These are phyloP conservation scores for Brenthis ino DNA, from an alignment of 2,888 invertebrate species.

Conservation along the genomic window DNA sequence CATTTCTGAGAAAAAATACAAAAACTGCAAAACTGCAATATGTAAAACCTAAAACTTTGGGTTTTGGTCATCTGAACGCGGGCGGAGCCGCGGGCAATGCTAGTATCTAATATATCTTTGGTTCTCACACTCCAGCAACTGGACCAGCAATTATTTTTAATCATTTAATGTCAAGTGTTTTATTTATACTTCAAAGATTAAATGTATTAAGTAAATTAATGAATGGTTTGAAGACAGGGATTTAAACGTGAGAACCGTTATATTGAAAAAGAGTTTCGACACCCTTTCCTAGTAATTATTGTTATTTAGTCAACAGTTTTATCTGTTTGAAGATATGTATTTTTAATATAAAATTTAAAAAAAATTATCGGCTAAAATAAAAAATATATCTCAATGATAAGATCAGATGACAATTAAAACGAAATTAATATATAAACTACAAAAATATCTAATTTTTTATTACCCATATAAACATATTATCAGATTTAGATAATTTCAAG, in stretches of 20 bases:
- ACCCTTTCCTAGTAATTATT: too few relatives aligned
- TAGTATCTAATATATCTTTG: slow-evolving; percentile 19
- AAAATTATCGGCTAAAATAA: too few relatives aligned
- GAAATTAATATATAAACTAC: slow-evolving; percentile 8
- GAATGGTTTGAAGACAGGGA: slow-evolving; percentile 9
- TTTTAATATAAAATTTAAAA: too few relatives aligned
- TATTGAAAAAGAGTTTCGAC: neutral
- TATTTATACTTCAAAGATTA: neutral
- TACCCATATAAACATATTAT: slow-evolving; percentile 33
- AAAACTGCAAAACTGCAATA: too few relatives aligned
- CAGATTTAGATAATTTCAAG: slow-evolving; percentile 37
- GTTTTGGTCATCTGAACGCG: too few relatives aligned
- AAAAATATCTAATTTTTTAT: slow-evolving; percentile 25
- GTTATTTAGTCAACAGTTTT: too few relatives aligned
- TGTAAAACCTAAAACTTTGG: too few relatives aligned
- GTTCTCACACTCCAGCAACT: slow-evolving; percentile 37
- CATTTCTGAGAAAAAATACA: too few relatives aligned
- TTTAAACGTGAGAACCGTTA: slow-evolving; percentile 18
- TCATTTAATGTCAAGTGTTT: slow-evolving; percentile 24
- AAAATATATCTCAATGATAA: too few relatives aligned
- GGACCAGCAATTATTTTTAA: slow-evolving; percentile 31
- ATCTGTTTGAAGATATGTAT: too few relatives aligned
- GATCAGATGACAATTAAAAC: slow-evolving; percentile 2
- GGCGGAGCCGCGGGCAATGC: too few relatives aligned
- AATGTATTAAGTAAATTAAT: slow-evolving; percentile 19